phyloP scores from a whole-genome alignment of 2,797 vertebrate genomes.

The Gallinago nigripennis region DNA sequence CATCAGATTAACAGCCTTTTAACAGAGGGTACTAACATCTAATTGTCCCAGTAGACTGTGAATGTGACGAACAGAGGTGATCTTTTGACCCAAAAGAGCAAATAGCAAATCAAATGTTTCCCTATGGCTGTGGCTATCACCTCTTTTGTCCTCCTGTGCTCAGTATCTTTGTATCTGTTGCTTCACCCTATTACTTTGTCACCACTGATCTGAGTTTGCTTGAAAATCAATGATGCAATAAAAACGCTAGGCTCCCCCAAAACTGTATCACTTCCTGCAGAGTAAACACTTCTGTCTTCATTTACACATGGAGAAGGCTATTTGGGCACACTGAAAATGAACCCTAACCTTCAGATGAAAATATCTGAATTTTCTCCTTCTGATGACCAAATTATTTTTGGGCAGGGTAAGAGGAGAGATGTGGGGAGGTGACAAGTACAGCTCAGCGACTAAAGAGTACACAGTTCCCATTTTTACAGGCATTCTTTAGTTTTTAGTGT shows the following conservation, averaged over 20 bases:
- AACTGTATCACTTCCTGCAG: neutral
- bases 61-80: neutral
- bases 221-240: neutral
- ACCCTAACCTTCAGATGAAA: neutral
- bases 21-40: neutral
- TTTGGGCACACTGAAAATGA: neutral
- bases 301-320: neutral
- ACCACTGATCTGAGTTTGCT: neutral
- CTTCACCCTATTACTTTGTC: neutral
- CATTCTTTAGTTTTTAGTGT: neutral
- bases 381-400: neutral
- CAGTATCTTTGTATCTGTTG: neutral
- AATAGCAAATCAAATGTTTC: slow-evolving; percentile 10
- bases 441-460: neutral
- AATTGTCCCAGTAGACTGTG: neutral
- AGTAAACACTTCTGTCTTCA: neutral
- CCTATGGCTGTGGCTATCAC: neutral
- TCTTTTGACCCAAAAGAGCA: neutral
- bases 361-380: neutral
- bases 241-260: neutral
- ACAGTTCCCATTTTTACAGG: neutral
- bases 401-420: neutral
- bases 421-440: neutral
- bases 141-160: neutral
- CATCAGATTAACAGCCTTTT: slow-evolving; percentile 7